Percentiles rank a stretch among this genome's conserved stretches.
Evolutionary conservation across 1,140 invertebrate genomes (phyloP).

Genomic region (Drosophila tristis): DNA sequence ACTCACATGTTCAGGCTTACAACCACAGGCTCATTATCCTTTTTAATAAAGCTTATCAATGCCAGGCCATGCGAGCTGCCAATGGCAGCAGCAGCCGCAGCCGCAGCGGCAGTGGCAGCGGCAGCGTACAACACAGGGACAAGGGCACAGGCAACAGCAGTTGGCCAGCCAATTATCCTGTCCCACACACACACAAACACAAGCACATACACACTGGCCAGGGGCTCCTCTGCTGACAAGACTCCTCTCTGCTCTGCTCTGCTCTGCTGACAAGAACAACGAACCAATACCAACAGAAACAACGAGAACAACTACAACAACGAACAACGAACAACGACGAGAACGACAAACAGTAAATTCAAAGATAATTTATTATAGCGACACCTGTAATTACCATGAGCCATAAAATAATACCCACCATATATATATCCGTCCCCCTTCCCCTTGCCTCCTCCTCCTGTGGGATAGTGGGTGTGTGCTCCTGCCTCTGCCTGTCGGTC

Average conservation of each 20-base stretch:
- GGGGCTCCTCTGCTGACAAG: conserved; percentile 19
- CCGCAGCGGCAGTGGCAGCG: conserved; percentile 30
- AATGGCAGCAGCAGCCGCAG: conserved; percentile 43
- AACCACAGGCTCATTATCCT: conserved; percentile 79
- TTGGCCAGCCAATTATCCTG: conserved; percentile 54
- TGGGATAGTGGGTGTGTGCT: conserved; percentile 4
- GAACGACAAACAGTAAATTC: conserved; percentile 81
- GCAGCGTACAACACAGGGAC: conserved; percentile 9
- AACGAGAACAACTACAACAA: conserved; percentile 25
- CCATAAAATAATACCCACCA: conserved; percentile 73
- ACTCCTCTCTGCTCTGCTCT: conserved; percentile 31
- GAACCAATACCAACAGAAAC: conserved; percentile 36
- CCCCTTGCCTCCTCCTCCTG: conserved; percentile 11
- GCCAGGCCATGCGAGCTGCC: conserved; percentile 78
- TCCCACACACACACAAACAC: conserved; percentile 13
- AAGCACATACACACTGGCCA: conserved; percentile 16
- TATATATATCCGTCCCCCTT: not conserved
- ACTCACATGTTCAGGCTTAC: conserved; percentile 27
- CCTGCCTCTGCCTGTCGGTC: not conserved
- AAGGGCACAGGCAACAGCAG: conserved; percentile 19
- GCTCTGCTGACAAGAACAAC: conserved; percentile 67
- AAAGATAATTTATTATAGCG: conserved; percentile 83
- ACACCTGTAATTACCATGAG: conserved; percentile 81
- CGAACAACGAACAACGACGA: conserved; percentile 50
- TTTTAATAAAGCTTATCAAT: conserved; percentile 83